phyloP scores from a whole-genome alignment of 2,888 invertebrate species.

The Heliconius ismenius region DNA sequence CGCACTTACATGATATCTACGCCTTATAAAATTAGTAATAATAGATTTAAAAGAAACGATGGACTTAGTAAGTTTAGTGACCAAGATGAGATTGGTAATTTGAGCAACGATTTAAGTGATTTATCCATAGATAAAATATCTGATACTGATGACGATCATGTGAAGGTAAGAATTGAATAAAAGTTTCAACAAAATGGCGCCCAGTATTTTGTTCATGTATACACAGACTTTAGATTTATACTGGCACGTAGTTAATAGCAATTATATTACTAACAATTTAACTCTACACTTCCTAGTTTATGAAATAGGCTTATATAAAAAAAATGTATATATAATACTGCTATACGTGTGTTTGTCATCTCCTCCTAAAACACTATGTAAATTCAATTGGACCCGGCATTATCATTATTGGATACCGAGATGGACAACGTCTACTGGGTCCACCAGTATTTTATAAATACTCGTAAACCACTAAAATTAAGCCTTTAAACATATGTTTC shows the following conservation, averaged over 20 bases:
- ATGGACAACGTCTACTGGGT: background rate
- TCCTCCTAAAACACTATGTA: no score
- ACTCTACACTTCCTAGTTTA: background rate
- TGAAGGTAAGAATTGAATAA: slow-evolving; percentile 62
- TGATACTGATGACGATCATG: slow-evolving; percentile 71
- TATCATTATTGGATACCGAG: background rate
- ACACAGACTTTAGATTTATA: background rate
- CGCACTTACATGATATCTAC: slow-evolving; percentile 74
- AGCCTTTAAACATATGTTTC: background rate
- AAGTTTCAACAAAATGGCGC: background rate
- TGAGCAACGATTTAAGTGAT: slow-evolving; percentile 68
- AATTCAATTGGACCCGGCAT: background rate
- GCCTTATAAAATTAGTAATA: slow-evolving; percentile 70
- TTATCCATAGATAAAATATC: slow-evolving; percentile 69
- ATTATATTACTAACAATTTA: background rate
- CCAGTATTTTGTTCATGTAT: slow-evolving; percentile 3
- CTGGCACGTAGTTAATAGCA: background rate
- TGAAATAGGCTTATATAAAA: background rate
- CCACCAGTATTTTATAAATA: background rate
- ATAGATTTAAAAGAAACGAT: slow-evolving; percentile 59
- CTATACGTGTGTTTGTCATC: no score
- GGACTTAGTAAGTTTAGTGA: slow-evolving; percentile 50
- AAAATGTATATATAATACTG: background rate
- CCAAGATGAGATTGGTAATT: slow-evolving; percentile 60
- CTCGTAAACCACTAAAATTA: background rate